Percentiles rank a stretch among this genome's conserved stretches.
Evolutionary conservation across 2,797 vertebrate species (phyloP).

Genomic region (Enteromius anoplus): DNA sequence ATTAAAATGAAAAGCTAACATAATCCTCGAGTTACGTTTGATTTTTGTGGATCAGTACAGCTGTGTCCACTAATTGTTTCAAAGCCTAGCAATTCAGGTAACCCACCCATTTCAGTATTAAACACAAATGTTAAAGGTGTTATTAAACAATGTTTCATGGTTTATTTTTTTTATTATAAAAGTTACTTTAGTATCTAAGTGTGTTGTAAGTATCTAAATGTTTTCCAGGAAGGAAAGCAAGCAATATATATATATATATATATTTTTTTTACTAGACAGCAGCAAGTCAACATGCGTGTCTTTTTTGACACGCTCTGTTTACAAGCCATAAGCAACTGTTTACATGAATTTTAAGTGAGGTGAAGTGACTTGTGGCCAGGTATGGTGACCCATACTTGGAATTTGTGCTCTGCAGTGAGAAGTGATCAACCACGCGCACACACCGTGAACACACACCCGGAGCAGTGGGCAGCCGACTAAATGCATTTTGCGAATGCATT

Average conservation of each 20-base stretch:
- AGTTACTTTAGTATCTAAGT: background rate
- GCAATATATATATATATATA: background rate
- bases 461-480: too few species aligned
- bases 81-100: too few species aligned
- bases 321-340: background rate
- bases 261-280: background rate
- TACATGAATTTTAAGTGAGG: background rate
- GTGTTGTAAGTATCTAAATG: background rate
- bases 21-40: too few species aligned
- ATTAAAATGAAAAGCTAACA: background rate
- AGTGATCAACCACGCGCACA: too few species aligned
- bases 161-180: background rate
- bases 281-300: background rate
- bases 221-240: background rate
- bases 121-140: background rate
- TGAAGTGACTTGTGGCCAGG: too few species aligned
- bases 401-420: too few species aligned
- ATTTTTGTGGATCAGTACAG: too few species aligned
- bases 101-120: too few species aligned
- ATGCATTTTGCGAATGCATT: background rate
- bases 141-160: too few species aligned
- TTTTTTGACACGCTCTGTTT: background rate
- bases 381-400: too few species aligned
- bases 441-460: too few species aligned
- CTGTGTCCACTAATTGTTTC: too few species aligned